phyloP scores from a whole-genome alignment of 2,888 invertebrate genomes.

The Nephrocerus scutellatus region DNA sequence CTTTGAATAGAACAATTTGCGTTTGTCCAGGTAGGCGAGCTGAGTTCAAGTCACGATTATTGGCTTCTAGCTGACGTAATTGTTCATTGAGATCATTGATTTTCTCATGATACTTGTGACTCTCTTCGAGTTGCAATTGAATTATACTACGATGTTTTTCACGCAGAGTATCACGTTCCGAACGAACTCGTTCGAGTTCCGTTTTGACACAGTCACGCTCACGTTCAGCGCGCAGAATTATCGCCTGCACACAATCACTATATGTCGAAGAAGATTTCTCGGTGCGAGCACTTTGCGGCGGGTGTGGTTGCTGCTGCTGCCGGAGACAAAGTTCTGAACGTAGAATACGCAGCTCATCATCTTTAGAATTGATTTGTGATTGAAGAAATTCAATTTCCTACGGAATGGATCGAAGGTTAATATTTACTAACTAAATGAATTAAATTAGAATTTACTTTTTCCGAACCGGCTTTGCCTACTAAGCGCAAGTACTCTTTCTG shows the following conservation, averaged over 20 bases:
- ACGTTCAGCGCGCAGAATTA: slow-evolving; percentile 40
- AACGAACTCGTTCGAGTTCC: slow-evolving; percentile 54
- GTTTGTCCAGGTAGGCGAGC: slow-evolving; percentile 51
- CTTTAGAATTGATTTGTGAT: slow-evolving; percentile 41
- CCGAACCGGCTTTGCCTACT: slow-evolving; percentile 36
- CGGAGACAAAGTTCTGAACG: slow-evolving; percentile 29
- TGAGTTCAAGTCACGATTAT: slow-evolving; percentile 52
- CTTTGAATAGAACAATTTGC: slow-evolving; percentile 51
- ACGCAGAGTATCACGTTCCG: slow-evolving; percentile 55
- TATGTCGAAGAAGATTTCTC: slow-evolving; percentile 18
- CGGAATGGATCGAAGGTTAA: slow-evolving; percentile 4
- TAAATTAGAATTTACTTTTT: slow-evolving; percentile 24
- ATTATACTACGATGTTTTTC: slow-evolving; percentile 52
- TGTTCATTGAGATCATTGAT: slow-evolving; percentile 50
- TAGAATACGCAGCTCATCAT: slow-evolving; percentile 36
- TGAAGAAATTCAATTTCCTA: slow-evolving; percentile 40
- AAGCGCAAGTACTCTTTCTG: slow-evolving; percentile 44
- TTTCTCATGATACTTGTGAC: slow-evolving; percentile 49
- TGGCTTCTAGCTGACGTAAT: slow-evolving; percentile 51
- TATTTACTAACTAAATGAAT: neutral
- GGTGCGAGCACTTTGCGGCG: slow-evolving; percentile 18
- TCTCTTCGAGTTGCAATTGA: slow-evolving; percentile 49
- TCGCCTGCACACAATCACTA: slow-evolving; percentile 43
- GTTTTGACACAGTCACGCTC: slow-evolving; percentile 53
- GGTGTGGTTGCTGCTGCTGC: slow-evolving; percentile 14